A percentile compares a stretch with the other conserved stretches of the same genome.
phyloP scores from a whole-genome alignment of 2,113 vertebrate species.

The Brachyhypopomus gauderio region DNA sequence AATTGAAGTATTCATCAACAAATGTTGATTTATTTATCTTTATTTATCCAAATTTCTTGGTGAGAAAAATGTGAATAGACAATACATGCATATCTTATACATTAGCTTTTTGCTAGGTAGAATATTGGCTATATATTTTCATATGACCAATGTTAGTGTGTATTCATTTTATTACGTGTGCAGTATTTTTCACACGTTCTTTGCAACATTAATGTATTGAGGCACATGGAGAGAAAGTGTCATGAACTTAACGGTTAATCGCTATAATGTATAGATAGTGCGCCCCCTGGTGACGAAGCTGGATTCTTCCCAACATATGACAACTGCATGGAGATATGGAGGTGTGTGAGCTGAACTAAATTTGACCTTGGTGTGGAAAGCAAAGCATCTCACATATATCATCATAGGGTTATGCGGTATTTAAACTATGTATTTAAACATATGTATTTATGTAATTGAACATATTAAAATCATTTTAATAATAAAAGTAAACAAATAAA shows the following conservation, averaged over 20 bases:
- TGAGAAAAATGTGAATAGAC: not conserved
- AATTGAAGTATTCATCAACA: too few species aligned
- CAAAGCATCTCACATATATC: not conserved
- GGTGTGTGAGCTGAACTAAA: not conserved
- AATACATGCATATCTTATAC: not conserved
- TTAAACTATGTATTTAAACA: not conserved
- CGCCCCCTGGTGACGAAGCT: constrained; percentile 14
- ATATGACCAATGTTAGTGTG: not conserved
- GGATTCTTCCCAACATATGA: not conserved
- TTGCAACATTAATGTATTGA: too few species aligned
- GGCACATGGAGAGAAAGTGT: too few species aligned
- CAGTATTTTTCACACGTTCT: too few species aligned
- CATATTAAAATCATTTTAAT: not conserved
- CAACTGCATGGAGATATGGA: not conserved
- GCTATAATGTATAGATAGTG: constrained; percentile 1
- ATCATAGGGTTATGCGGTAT: too few species aligned
- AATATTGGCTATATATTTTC: not conserved
- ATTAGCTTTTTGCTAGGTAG: too few species aligned
- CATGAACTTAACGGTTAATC: not conserved
- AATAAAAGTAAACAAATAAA: too few species aligned
- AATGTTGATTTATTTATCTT: not conserved
- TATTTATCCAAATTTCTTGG: not conserved
- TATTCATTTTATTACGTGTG: not conserved
- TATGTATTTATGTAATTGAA: not conserved
- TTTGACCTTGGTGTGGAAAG: not conserved